These are phyloP conservation scores for Chydorus sphaericus DNA, from an alignment of 2,888 invertebrate genomes.

Conservation along the genomic window DNA sequence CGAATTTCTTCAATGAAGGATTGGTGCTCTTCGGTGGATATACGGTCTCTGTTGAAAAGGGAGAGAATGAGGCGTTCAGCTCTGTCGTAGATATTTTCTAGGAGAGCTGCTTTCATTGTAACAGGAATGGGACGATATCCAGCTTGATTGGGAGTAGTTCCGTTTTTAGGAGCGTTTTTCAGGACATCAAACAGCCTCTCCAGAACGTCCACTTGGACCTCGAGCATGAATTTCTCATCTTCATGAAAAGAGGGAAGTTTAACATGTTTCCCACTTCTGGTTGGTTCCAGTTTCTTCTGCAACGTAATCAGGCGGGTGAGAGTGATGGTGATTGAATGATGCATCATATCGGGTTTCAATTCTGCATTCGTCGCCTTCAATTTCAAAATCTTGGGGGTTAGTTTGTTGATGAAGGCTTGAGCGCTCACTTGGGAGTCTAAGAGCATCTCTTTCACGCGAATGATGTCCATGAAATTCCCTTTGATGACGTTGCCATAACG, in stretches of 20 bases:
- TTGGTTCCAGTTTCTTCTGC: too few relatives aligned
- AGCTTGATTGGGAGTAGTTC: not conserved
- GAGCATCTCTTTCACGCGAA: slow-evolving; percentile 21
- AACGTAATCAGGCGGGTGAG: not conserved
- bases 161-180: not conserved
- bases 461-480: slow-evolving; percentile 27
- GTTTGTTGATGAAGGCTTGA: not conserved
- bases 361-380: not conserved
- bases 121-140: not conserved
- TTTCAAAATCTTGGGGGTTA: not conserved
- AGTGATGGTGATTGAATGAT: not conserved
- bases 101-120: not conserved
- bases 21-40: not conserved
- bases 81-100: not conserved
- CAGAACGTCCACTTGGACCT: not conserved
- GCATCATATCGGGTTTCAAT: not conserved
- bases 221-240: not conserved
- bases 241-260: not conserved
- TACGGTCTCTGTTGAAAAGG: not conserved
- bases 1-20: slow-evolving; percentile 2
- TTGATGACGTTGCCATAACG: slow-evolving; percentile 41
- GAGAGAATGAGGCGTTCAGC: not conserved
- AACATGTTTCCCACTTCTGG: too few relatives aligned
- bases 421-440: not conserved
- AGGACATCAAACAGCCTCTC: not conserved